Base-by-base conservation (phyloP, 2,888 invertebrate genomes). In the Polymixis lichenea region DNA sequence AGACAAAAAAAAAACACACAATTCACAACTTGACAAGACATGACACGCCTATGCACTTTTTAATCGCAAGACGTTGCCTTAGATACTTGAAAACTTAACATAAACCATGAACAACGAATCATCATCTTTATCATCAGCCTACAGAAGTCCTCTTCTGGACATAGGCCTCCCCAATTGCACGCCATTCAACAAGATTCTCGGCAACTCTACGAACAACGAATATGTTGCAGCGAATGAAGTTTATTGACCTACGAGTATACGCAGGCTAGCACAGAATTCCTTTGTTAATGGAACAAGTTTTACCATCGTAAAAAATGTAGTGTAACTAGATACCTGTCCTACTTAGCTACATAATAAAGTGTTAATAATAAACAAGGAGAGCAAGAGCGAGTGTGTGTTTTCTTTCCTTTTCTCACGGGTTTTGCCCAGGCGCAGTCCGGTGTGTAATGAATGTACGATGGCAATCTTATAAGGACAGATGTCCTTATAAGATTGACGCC, bases 361-460 rank as follows among this genome's bases (percentile, higher is more conserved):
- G 51, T 46, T 75, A 25, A 46, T 53, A 56, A 22, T 17, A 68
- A 56, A 46, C n/a, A 32, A 72, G 32, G 19, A 22, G 19, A 15
- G 15, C 32, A 22, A 49, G 11, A 28, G 25, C 28, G 32, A n/a
- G n/a, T 43, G 7, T 43, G 7, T 64, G 51, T 61, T 78, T 13
- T n/a, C 3, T 56, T 64, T 80, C 22, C 2, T 74, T 80, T 73
- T 80, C 17, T 43, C 74, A 7, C 8, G 80, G 80, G 80, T 74
- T 78, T 80, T 51, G 15, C 74, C 77, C 74, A 3, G 1, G 25
- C 22, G 32, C 43, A 32, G 73, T 15, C 22, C 22, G 32, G 53
- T 72, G 1, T 25, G 43, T 56, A 32, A 43, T 43, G 38, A 32
- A 58, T 32, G 3, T 13, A 51, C 19, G 43, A 75, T n/a, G 28